Evolutionary conservation across 1,140 invertebrate genomes (phyloP).

Genomic region (Cylas formicarius): DNA sequence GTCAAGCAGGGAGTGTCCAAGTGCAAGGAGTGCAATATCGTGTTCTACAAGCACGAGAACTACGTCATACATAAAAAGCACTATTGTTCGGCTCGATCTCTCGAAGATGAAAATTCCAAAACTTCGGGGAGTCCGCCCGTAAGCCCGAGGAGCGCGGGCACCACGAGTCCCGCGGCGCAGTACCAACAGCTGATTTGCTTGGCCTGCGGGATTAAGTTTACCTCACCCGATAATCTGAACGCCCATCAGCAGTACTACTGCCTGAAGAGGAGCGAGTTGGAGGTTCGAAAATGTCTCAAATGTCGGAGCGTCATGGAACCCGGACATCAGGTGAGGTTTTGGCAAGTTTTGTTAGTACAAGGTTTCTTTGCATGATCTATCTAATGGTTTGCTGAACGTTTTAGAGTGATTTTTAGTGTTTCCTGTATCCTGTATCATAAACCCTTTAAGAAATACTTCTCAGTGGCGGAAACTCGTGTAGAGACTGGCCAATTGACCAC

Average conservation of each 20-base stretch:
- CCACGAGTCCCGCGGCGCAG: slow-evolving; percentile 47
- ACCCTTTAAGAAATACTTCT: too few species aligned
- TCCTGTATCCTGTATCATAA: too few species aligned
- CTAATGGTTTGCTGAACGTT: too few species aligned
- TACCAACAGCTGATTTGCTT: slow-evolving; percentile 79
- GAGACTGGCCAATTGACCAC: too few species aligned
- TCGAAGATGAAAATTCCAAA: slow-evolving; percentile 45
- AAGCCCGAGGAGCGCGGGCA: slow-evolving; percentile 45
- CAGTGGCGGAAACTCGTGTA: too few species aligned
- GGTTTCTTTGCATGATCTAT: too few species aligned
- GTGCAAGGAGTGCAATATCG: slow-evolving; percentile 94
- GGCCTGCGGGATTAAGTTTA: slow-evolving; percentile 92
- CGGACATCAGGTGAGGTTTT: slow-evolving; percentile 36
- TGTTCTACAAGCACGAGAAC: slow-evolving; percentile 94
- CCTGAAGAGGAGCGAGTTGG: slow-evolving; percentile 55
- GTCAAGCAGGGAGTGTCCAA: slow-evolving; percentile 81
- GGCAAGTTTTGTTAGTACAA: too few species aligned
- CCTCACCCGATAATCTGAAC: slow-evolving; percentile 83
- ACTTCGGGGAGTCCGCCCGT: slow-evolving; percentile 42
- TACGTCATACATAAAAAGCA: slow-evolving; percentile 90
- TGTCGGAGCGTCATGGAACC: slow-evolving; percentile 51
- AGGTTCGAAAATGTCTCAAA: slow-evolving; percentile 53
- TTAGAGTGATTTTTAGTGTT: too few species aligned
- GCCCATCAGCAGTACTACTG: slow-evolving; percentile 94
- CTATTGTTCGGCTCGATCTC: slow-evolving; percentile 76